phyloP scores from a whole-genome alignment of 2,113 vertebrate species.

The Phaethon lepturus region DNA sequence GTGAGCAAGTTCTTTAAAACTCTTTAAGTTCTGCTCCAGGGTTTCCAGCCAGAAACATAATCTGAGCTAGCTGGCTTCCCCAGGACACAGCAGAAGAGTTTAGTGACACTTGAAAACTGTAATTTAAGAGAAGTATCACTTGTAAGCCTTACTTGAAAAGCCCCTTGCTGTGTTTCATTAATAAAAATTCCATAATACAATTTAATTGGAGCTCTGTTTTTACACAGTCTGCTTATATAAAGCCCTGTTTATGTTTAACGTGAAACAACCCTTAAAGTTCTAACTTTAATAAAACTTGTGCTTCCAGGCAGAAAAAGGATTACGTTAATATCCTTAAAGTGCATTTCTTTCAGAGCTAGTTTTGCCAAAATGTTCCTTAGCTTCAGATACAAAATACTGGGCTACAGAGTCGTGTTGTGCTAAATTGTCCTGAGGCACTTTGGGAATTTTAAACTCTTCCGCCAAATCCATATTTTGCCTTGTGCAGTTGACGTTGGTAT shows the following conservation, averaged over 20 bases:
- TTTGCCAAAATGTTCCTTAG: neutral
- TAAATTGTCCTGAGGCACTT: neutral
- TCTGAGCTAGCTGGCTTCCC: neutral
- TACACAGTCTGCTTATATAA: neutral
- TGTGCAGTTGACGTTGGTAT: neutral
- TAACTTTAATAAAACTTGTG: neutral
- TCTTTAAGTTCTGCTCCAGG: neutral
- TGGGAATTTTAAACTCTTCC: neutral
- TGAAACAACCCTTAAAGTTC: constrained; percentile 20
- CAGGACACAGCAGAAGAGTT: neutral
- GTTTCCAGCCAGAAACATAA: neutral
- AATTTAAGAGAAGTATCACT: neutral
- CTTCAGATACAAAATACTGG: neutral
- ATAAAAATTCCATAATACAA: neutral
- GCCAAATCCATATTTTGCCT: neutral
- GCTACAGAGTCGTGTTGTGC: neutral
- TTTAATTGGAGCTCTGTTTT: neutral
- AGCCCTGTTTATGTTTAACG: constrained; percentile 1
- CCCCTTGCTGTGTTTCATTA: neutral
- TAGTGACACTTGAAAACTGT: neutral
- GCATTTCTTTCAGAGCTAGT: neutral
- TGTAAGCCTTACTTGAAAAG: neutral
- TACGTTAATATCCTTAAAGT: neutral
- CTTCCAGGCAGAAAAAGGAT: neutral
- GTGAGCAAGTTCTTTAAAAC: neutral